Percentiles rank a stretch among this genome's conserved stretches.
phyloP scores from a whole-genome alignment of 2,888 invertebrate genomes.

The Drosophila vallismaia region DNA sequence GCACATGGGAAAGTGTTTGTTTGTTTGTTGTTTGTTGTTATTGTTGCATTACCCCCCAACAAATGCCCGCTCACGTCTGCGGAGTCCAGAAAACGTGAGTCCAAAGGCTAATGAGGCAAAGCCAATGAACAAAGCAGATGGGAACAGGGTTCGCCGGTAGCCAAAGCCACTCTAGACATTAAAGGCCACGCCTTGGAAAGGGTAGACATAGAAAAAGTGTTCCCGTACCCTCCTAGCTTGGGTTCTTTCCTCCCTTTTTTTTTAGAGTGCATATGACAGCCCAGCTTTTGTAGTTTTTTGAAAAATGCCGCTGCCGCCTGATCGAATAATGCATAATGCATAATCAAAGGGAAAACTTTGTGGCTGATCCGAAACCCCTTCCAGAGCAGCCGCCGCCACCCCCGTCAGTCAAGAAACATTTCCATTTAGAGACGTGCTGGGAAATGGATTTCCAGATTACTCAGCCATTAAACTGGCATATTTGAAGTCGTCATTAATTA shows the following conservation, averaged over 20 bases:
- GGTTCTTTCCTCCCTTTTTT: too few relatives aligned
- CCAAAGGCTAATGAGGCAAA: constrained; percentile 54
- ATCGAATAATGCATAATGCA: constrained; percentile 47
- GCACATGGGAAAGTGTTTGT: constrained; percentile 31
- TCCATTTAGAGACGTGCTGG: constrained; percentile 56
- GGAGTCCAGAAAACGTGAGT: constrained; percentile 53
- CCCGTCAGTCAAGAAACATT: constrained; percentile 30
- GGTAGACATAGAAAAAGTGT: too few relatives aligned
- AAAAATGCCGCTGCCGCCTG: constrained; percentile 41
- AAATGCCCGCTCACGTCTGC: constrained; percentile 25
- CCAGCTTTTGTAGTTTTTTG: constrained; percentile 14
- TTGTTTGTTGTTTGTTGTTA: constrained; percentile 6
- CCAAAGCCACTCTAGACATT: background rate
- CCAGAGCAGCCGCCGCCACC: constrained; percentile 1
- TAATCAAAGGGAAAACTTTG: constrained; percentile 40
- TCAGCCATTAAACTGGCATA: constrained; percentile 39
- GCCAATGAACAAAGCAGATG: constrained; percentile 36
- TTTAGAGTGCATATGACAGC: background rate
- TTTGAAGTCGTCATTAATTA: constrained; percentile 63
- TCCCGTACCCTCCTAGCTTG: too few relatives aligned
- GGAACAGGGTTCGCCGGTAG: constrained; percentile 28
- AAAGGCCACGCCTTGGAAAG: constrained; percentile 22
- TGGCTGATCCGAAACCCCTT: constrained; percentile 29
- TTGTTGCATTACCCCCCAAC: constrained; percentile 13
- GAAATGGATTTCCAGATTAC: constrained; percentile 57